Evolutionary conservation across 2,888 invertebrate genomes (phyloP).

Genomic region (Nomada flava): DNA sequence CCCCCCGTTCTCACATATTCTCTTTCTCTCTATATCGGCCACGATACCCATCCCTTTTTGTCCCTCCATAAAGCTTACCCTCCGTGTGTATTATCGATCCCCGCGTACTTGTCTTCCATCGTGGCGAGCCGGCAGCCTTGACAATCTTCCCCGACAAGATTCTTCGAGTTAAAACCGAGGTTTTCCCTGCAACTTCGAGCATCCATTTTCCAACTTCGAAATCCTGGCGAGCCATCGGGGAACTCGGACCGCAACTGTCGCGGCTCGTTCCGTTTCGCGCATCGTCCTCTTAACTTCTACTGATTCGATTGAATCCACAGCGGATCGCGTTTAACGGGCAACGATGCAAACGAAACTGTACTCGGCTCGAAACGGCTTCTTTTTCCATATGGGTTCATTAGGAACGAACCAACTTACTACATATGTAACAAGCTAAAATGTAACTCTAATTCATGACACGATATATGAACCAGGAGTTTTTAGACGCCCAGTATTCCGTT

Average conservation of each 20-base stretch:
- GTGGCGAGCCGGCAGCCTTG: conserved; percentile 19
- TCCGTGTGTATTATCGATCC: conserved; percentile 44
- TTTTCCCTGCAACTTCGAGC: conserved; percentile 26
- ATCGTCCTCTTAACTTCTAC: conserved; percentile 1
- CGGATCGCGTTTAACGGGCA: background rate
- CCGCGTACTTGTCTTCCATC: conserved; percentile 14
- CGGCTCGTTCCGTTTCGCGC: conserved; percentile 1
- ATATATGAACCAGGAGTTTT: no score
- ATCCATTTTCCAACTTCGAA: conserved; percentile 25
- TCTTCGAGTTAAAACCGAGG: conserved; percentile 13
- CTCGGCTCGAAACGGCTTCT: background rate
- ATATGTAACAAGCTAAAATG: no score
- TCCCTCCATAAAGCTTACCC: conserved; percentile 20
- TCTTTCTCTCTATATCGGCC: background rate
- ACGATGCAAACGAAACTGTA: background rate
- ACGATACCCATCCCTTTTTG: background rate
- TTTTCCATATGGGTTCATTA: background rate
- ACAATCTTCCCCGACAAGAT: conserved; percentile 31
- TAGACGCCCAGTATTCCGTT: conserved; percentile 22
- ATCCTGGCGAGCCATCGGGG: conserved; percentile 1
- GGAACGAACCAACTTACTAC: no score
- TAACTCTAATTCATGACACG: background rate
- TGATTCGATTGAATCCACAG: conserved; percentile 16
- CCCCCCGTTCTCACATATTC: conserved; percentile 1
- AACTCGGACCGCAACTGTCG: conserved; percentile 18